Conservation (phyloP, 2,888 invertebrate species). For the Cloeon dipterum region DNA sequence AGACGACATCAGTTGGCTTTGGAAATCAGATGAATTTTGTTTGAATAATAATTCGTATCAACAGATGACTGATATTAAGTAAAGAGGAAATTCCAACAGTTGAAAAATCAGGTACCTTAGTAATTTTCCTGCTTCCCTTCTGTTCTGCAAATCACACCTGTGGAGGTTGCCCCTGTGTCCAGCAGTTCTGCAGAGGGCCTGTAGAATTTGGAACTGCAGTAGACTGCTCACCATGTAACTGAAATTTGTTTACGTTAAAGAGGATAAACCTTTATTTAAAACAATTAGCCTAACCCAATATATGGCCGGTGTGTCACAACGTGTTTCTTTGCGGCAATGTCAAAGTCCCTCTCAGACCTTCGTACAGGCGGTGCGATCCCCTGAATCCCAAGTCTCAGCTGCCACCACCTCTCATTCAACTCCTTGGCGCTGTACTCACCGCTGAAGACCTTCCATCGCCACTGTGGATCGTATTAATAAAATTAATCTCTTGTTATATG, state of each 20-base stretch:
- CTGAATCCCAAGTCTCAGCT: constrained; percentile 41
- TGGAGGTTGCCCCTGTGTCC: constrained; percentile 51
- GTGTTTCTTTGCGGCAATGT: constrained; percentile 65
- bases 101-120: too few species aligned
- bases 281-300: too few species aligned
- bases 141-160: constrained; percentile 59
- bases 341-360: constrained; percentile 51
- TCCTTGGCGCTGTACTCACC: constrained; percentile 33
- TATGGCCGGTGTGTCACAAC: constrained; percentile 42
- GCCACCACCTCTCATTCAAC: constrained; percentile 58
- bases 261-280: too few species aligned
- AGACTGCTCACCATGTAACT: constrained; percentile 65
- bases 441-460: constrained; percentile 60
- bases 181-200: constrained; percentile 47
- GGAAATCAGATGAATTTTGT: constrained; percentile 10
- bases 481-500: too few species aligned
- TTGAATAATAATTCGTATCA: neutral
- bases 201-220: constrained; percentile 67
- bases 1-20: constrained; percentile 40
- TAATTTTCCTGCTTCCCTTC: constrained; percentile 52
- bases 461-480: constrained; percentile 22
- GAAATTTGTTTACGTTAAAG: too few species aligned
- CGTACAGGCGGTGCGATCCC: constrained; percentile 47
- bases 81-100: neutral
- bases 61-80: constrained; percentile 1